Base-by-base conservation (phyloP, 2,888 invertebrate species). In the Ochropleura leucogaster region DNA sequence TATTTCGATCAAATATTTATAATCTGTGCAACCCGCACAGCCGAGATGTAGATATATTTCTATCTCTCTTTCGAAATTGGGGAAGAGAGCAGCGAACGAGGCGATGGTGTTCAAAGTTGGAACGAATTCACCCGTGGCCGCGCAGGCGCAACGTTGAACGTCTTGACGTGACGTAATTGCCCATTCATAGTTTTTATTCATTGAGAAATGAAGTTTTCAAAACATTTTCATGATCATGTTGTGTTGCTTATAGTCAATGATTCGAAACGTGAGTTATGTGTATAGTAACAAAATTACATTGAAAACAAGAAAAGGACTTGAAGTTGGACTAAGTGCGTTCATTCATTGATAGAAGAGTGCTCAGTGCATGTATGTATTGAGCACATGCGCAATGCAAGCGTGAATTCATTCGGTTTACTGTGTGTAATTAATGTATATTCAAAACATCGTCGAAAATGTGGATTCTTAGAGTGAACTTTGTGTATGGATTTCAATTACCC, bases 181-280 rank as follows among this genome's bases (percentile, higher is more conserved):
- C 94, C 96, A 96, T 96, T 96, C 96, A 96, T 96, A 93, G 93
- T 95, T 96, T 95, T 95, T 95, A 93, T 95, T 96, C 96, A 95
- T 95, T 96, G 92, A 89, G 91, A 90, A 91, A 93, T 90, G 86
- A 90, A 89, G 89, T 90, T 91, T 92, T 89, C 92, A 91, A 91
- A 93, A 93, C 92, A 93, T 92, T 92, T 92, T 91, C 92, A 91
- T 91, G 91, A 92, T 89, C 84, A 89, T 91, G 90, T 90, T 90
- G 92, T 93, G 91, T 89, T 82, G 68, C 77, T 47, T 62, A 68
- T 7, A 70, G 68, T 70, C 78, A 71, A 79, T 84, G 74, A 74
- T 84, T 78, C 72, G 64, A 76, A 81, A 75, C 82, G 79, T 82
- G 86, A 89, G 44, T 60, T 89, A 87, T 84, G 85, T 87, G 87